Evolutionary conservation across 2,888 invertebrate genomes (phyloP).

Genomic region (Philereme transversata): DNA sequence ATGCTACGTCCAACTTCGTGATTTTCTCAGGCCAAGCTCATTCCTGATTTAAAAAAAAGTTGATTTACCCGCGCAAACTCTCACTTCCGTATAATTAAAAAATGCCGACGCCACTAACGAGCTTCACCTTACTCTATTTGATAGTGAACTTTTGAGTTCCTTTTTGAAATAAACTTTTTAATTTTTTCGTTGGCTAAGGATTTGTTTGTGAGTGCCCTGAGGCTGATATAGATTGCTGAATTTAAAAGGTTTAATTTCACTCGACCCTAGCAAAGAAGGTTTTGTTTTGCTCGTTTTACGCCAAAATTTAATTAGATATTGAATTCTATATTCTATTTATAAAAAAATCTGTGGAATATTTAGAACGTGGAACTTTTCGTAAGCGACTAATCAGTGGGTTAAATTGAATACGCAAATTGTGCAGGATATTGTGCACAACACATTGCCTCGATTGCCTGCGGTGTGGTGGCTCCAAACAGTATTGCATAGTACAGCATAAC

Average conservation of each 20-base stretch:
- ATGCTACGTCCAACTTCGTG: slow-evolving; percentile 16
- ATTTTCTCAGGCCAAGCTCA: slow-evolving; percentile 27
- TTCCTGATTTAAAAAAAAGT: slow-evolving; percentile 39
- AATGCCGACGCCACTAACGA: slow-evolving; percentile 63
- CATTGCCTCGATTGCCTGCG: no score
- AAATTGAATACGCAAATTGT: no score
- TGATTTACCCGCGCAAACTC: slow-evolving; percentile 45
- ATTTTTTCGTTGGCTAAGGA: slow-evolving; percentile 39
- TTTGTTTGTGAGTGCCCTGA: slow-evolving; percentile 35
- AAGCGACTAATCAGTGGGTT: no score
- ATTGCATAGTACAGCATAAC: no score
- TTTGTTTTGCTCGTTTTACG: neutral
- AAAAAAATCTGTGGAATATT: no score
- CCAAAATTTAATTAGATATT: slow-evolving; percentile 12
- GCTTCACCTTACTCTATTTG: slow-evolving; percentile 58
- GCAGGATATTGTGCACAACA: no score
- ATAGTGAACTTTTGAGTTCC: slow-evolving; percentile 43
- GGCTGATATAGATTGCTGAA: slow-evolving; percentile 36
- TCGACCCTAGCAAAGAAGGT: slow-evolving; percentile 2
- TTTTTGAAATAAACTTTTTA: slow-evolving; percentile 42
- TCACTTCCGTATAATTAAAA: slow-evolving; percentile 68
- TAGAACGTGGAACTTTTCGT: no score
- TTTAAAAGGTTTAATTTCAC: slow-evolving; percentile 25
- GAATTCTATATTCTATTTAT: neutral
- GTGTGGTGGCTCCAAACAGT: no score